Percentiles rank a stretch among this genome's conserved stretches.
phyloP scores from a whole-genome alignment of 2,113 vertebrate species.

The Felis catus region DNA sequence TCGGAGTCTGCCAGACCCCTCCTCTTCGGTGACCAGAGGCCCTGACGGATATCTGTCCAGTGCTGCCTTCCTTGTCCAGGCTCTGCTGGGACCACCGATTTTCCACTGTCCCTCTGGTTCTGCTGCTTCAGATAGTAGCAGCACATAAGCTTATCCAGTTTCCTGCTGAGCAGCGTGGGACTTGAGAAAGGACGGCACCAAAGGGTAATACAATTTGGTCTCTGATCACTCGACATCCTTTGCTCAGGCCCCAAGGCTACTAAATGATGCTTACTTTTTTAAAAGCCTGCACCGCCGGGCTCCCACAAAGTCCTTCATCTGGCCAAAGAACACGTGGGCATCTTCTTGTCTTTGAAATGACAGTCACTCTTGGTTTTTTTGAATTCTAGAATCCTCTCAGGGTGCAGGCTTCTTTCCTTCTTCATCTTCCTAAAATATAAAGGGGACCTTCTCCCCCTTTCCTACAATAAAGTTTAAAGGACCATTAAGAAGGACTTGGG shows the following conservation, averaged over 20 bases:
- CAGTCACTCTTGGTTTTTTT: not conserved
- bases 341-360: not conserved
- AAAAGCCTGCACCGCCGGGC: too few species aligned
- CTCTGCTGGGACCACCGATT: not conserved
- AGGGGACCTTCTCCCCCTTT: not conserved
- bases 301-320: not conserved
- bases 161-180: not conserved
- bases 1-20: not conserved
- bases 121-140: not conserved
- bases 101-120: not conserved
- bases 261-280: not conserved
- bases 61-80: not conserved
- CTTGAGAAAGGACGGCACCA: not conserved
- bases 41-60: not conserved
- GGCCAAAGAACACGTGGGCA: not conserved
- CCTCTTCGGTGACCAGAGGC: not conserved
- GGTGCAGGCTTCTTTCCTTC: not conserved
- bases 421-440: constrained; percentile 25
- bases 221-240: not conserved
- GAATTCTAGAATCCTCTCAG: constrained; percentile 6
- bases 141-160: not conserved
- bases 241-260: not conserved
- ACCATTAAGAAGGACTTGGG: not conserved
- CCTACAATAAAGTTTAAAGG: not conserved
- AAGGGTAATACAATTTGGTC: not conserved